phyloP scores from a whole-genome alignment of 2,888 invertebrate species.

The Danaus chrysippus region DNA sequence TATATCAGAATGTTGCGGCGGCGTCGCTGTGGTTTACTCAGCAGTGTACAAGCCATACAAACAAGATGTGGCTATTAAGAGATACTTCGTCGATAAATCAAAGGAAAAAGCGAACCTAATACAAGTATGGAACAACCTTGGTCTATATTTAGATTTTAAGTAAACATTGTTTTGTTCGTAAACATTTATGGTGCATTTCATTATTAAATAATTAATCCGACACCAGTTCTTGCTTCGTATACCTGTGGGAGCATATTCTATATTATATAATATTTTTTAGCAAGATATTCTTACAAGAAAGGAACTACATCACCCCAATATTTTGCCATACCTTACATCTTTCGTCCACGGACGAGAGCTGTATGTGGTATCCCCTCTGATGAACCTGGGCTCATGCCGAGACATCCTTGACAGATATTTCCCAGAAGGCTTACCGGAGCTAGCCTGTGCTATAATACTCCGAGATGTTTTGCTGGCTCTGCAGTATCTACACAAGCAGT shows the following conservation, averaged over 20 bases:
- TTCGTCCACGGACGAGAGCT: slow-evolving; percentile 89
- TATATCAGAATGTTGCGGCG: slow-evolving; percentile 84
- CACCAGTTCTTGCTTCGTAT: too few relatives aligned
- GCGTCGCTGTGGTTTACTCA: slow-evolving; percentile 84
- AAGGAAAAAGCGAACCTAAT: slow-evolving; percentile 80
- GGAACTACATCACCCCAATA: slow-evolving; percentile 88
- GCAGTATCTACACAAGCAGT: slow-evolving; percentile 90
- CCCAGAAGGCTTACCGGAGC: slow-evolving; percentile 87
- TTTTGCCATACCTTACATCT: slow-evolving; percentile 85
- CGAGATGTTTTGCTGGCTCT: slow-evolving; percentile 88
- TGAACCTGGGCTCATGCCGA: slow-evolving; percentile 91
- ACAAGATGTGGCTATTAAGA: slow-evolving; percentile 85
- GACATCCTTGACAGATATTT: slow-evolving; percentile 89
- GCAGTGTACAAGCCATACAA: slow-evolving; percentile 83
- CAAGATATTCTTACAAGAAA: slow-evolving; percentile 88
- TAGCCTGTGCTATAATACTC: slow-evolving; percentile 88
- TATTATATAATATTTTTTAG: slow-evolving; percentile 64
- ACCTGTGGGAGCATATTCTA: neutral
- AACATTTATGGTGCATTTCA: too few relatives aligned
- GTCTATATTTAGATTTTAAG: neutral
- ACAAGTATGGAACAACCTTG: slow-evolving; percentile 55
- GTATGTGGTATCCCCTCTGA: slow-evolving; percentile 88
- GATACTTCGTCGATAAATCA: slow-evolving; percentile 86
- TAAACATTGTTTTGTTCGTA: neutral
- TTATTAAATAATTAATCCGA: too few relatives aligned